phyloP scores from a whole-genome alignment of 2,113 vertebrate genomes.

The Dryoscopus gambensis region DNA sequence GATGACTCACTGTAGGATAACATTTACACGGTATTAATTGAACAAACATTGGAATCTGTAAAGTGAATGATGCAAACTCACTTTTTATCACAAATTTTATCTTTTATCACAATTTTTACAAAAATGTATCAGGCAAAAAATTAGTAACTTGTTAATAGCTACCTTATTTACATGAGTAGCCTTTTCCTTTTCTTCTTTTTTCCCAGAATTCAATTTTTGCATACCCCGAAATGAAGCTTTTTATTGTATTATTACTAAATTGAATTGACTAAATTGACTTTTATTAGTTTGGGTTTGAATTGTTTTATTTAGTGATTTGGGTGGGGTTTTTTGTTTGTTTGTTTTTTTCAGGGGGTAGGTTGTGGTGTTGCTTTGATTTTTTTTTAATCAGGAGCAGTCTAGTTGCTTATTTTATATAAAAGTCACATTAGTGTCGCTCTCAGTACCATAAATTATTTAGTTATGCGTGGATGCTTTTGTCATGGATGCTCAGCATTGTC shows the following conservation, averaged over 20 bases:
- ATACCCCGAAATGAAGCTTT: neutral
- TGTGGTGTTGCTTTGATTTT: neutral
- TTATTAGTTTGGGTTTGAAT: neutral
- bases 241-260: neutral
- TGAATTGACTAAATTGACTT: neutral
- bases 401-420: neutral
- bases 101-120: neutral
- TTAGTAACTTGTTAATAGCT: neutral
- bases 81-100: neutral
- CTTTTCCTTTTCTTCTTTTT: neutral
- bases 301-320: neutral
- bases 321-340: accelerated
- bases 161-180: neutral
- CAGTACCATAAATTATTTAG: neutral
- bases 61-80: neutral
- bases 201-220: neutral
- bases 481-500: neutral
- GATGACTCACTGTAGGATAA: neutral
- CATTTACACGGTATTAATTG: neutral
- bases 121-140: neutral
- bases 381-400: neutral
- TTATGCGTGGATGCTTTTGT: neutral
- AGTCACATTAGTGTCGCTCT: neutral
- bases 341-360: neutral
- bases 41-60: neutral